Evolutionary conservation across 2,888 invertebrate genomes (phyloP).

Genomic region (Dicranocentrus wangi): DNA sequence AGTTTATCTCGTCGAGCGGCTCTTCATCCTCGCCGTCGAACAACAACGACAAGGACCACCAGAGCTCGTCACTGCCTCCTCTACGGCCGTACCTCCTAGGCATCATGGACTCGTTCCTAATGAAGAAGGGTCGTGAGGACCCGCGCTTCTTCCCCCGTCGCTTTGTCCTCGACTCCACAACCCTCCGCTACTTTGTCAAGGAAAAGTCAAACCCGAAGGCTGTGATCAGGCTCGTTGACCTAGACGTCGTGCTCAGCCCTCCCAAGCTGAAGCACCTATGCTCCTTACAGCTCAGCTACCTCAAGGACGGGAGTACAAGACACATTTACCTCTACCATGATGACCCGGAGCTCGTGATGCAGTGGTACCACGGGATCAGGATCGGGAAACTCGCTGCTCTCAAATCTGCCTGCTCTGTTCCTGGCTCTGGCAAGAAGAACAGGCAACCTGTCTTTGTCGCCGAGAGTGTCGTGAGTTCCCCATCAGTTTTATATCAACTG

Average conservation of each 20-base stretch:
- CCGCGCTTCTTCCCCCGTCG: slow-evolving; percentile 87
- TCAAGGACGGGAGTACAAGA: slow-evolving; percentile 88
- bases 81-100: slow-evolving; percentile 73
- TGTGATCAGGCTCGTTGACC: slow-evolving; percentile 84
- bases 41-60: background rate
- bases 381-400: slow-evolving; percentile 86
- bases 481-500: too few relatives aligned
- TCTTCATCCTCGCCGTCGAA: background rate
- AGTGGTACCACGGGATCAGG: slow-evolving; percentile 84
- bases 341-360: slow-evolving; percentile 87
- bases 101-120: slow-evolving; percentile 80
- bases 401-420: background rate
- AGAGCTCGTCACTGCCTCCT: background rate
- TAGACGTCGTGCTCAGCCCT: slow-evolving; percentile 90
- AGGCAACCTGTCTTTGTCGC: background rate
- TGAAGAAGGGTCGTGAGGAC: slow-evolving; percentile 88
- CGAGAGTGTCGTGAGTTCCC: slow-evolving; percentile 4
- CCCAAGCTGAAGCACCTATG: slow-evolving; percentile 83
- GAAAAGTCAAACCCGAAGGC: slow-evolving; percentile 86
- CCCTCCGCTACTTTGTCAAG: slow-evolving; percentile 80
- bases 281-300: slow-evolving; percentile 88
- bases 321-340: slow-evolving; percentile 81
- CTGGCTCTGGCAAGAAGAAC: background rate
- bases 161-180: slow-evolving; percentile 87
- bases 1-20: slow-evolving; percentile 79